These are phyloP conservation scores for Arenaria interpres DNA, from an alignment of 2,113 vertebrate species.

Conservation along the genomic window DNA sequence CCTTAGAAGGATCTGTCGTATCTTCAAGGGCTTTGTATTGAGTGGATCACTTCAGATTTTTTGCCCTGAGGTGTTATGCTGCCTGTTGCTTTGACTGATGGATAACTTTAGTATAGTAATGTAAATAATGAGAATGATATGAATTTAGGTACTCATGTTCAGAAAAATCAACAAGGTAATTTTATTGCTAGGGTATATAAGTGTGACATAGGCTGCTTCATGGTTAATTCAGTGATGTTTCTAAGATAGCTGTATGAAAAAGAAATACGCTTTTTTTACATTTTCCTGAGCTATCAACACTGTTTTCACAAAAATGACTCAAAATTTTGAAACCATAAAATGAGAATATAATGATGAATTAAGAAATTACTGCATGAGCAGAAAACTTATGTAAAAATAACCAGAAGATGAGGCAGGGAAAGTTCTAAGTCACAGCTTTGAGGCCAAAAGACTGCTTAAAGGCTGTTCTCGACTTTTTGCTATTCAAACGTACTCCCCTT, in stretches of 20 bases:
- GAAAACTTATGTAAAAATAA: not conserved
- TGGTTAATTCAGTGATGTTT: not conserved
- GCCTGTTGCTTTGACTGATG: not conserved
- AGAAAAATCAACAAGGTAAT: not conserved
- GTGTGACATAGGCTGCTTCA: fast-evolving
- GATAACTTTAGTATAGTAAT: not conserved
- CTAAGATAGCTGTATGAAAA: not conserved
- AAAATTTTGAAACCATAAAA: not conserved
- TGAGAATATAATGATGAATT: not conserved
- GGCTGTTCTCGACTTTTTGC: not conserved
- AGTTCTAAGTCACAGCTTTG: not conserved
- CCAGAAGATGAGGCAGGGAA: not conserved
- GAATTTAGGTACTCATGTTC: not conserved
- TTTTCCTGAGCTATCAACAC: not conserved
- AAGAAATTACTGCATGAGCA: not conserved
- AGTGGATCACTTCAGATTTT: not conserved
- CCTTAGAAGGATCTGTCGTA: not conserved
- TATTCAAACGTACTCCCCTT: not conserved
- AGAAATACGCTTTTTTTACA: too few species aligned
- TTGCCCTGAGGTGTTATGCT: not conserved
- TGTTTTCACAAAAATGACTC: not conserved
- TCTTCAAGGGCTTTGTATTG: not conserved
- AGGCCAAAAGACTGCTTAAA: not conserved
- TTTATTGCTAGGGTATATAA: not conserved
- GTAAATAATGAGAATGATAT: not conserved